Evolutionary conservation across 2,113 vertebrate genomes (phyloP).

Genomic region (Cynoglossus semilaevis): DNA sequence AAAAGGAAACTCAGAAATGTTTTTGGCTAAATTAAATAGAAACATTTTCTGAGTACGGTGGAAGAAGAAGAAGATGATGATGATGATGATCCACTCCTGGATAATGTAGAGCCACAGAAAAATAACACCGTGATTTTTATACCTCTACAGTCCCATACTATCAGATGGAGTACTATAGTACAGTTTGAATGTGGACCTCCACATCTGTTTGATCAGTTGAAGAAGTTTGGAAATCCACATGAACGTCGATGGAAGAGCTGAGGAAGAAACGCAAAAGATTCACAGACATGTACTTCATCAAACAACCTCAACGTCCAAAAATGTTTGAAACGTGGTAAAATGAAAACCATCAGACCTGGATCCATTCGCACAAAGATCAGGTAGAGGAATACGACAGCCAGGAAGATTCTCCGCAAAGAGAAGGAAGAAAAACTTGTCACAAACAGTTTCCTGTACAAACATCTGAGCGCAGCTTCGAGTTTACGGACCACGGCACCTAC

Average conservation of each 20-base stretch:
- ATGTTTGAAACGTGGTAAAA: not conserved
- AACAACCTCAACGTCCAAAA: not conserved
- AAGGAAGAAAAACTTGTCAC: conserved; percentile 61
- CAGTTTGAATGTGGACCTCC: conserved; percentile 68
- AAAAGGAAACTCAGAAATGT: too few species aligned
- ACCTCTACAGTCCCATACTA: conserved; percentile 23
- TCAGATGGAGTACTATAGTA: conserved; percentile 46
- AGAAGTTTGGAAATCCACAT: conserved; percentile 76
- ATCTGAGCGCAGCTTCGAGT: conserved; percentile 65
- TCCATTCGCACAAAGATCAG: conserved; percentile 85
- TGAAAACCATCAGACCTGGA: conserved; percentile 75
- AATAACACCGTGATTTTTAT: conserved; percentile 4
- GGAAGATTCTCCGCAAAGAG: conserved; percentile 76
- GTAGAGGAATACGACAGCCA: conserved; percentile 81
- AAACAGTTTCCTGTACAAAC: conserved; percentile 75
- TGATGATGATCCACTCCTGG: too few species aligned
- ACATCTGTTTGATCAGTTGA: conserved; percentile 68
- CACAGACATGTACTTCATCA: not conserved
- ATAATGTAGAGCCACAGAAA: too few species aligned
- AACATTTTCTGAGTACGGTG: too few species aligned
- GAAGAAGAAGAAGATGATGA: too few species aligned
- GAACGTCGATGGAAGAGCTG: conserved; percentile 73
- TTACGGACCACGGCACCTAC: conserved; percentile 75
- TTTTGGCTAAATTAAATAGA: too few species aligned
- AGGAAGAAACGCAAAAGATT: conserved; percentile 5